Base-by-base conservation (phyloP, 1,140 invertebrate genomes). In the Trichonephila inaurata region DNA sequence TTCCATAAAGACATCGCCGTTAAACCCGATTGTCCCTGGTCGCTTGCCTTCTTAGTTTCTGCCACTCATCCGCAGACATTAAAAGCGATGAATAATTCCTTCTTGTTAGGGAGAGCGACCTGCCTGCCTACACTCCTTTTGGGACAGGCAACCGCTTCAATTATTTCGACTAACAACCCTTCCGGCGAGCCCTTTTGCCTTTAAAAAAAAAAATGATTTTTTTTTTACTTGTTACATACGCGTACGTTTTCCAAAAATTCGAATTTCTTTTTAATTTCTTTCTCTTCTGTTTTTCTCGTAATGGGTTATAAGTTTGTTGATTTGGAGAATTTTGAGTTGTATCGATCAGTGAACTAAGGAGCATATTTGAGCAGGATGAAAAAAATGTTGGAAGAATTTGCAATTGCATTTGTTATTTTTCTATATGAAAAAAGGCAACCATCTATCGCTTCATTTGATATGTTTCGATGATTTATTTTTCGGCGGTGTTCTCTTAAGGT, bases 1-100 rank as follows among this genome's bases (percentile, higher is more conserved):
- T 89, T 93, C 92, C 72, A 93, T 86, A 92, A 92, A 92, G 91
- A 92, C 82, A 61, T 77, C 89, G 69, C 89, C 89, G 91, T 92
- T 92, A 92, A 92, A 88, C 92, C 92, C 61, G 92, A 93, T 93
- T 85, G 92, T 88, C 86, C 69, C 85, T 89, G 51, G 91, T 86
- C 61, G 89, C 92, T 82, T 44, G 24, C 24, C 92, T 88, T 93
- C 92, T 93, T 93, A 93, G 69, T 88, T 40, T 19, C 92, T 88
- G 85, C 85, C 83, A 92, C 82, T 92, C 91, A 92, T 83, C 90
- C 90, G 82, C 90, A 86, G 44, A 92, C 92, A 93, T 93, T 93
- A 93, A 93, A 82, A 89, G 91, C 91, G 82, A 87, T 92, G 91
- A 92, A 89, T 93, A 93, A 93, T 93, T 87, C 92, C 83, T 92